phyloP scores from a whole-genome alignment of 2,888 invertebrate species.

The Drosophila borealis region DNA sequence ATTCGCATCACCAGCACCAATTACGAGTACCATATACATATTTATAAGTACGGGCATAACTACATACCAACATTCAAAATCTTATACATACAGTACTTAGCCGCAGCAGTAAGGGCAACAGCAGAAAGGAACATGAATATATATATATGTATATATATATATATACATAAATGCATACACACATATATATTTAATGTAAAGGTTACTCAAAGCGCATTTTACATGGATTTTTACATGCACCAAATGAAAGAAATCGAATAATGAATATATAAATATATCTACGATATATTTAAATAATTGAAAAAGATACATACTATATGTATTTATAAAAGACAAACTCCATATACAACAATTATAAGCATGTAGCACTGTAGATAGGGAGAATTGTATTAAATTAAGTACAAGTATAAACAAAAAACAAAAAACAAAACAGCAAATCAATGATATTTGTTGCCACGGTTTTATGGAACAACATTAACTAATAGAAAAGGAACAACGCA shows the following conservation, averaged over 20 bases:
- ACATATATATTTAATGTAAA: slow-evolving; percentile 54
- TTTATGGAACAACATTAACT: slow-evolving; percentile 67
- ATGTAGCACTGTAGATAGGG: slow-evolving; percentile 77
- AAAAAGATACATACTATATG: slow-evolving; percentile 26
- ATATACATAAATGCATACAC: slow-evolving; percentile 22
- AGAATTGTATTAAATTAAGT: slow-evolving; percentile 66
- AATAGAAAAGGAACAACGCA: slow-evolving; percentile 61
- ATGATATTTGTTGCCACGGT: slow-evolving; percentile 58
- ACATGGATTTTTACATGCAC: slow-evolving; percentile 82
- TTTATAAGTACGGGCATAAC: slow-evolving; percentile 35
- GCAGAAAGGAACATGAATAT: slow-evolving; percentile 21
- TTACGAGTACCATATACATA: slow-evolving; percentile 47
- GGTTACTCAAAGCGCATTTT: slow-evolving; percentile 69
- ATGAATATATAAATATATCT: slow-evolving; percentile 46
- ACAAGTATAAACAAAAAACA: slow-evolving; percentile 27
- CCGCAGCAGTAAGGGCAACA: slow-evolving; percentile 23
- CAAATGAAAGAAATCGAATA: slow-evolving; percentile 54
- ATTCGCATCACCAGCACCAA: slow-evolving; percentile 74
- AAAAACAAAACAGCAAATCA: slow-evolving; percentile 38
- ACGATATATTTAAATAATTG: slow-evolving; percentile 47
- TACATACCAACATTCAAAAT: slow-evolving; percentile 19
- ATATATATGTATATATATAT: slow-evolving; percentile 14
- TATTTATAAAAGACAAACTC: slow-evolving; percentile 28
- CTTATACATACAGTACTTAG: slow-evolving; percentile 37
- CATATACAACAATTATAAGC: slow-evolving; percentile 51